Evolutionary conservation across 2,113 vertebrate species (phyloP), one percentile per base, ranked within the genome.

Genomic region (Chloroceryle aenea): DNA sequence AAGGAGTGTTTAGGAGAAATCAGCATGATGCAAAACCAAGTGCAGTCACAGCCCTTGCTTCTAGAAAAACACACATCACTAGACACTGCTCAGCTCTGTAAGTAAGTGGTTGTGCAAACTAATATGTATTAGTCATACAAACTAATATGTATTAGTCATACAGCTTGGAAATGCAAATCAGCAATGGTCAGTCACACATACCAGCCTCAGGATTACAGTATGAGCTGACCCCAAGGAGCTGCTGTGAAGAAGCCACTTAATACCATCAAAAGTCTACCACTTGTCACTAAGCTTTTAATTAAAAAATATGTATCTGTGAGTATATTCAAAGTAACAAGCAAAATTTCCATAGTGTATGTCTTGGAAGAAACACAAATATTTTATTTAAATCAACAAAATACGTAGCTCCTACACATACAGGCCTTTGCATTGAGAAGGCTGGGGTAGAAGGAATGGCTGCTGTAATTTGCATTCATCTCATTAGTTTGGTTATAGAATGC

Each of bases 401-500:
- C 30, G 15, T 20, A 74, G 30, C 25, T 73, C 26, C 48, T 88
- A 25, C 18, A 29, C 9, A 29, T 27, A 17, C 9, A 45, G 66
- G 7, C n/a, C 43, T 69, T 68, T 80, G 53, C 45, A 63, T 7
- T 27, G 53, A 47, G 67, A 77, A 73, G 6, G 26, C 25, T 74
- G 42, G 30, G 16, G 47, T 18, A 78, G 85, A 83, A 87, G 30
- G 30, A 92, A 59, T 14, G 55, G 36, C 43, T 83, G 34, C 85
- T 83, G 23, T n/a, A 87, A 91, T 91, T 85, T 93, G 87, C 87
- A 88, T 95, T 95, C 45, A 47, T 85, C 87, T 94, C 90, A 66
- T 94, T 93, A 90, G 87, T 85, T 85, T 94, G 87, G 80, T 91
- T 94, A 80, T 59, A 58, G 82, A 76, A 95, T 90, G 75, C 89